Evolutionary conservation across 2,888 invertebrate species (phyloP), one percentile per base, ranked within the genome.

Genomic region (Xanthorhoe spadicearia): DNA sequence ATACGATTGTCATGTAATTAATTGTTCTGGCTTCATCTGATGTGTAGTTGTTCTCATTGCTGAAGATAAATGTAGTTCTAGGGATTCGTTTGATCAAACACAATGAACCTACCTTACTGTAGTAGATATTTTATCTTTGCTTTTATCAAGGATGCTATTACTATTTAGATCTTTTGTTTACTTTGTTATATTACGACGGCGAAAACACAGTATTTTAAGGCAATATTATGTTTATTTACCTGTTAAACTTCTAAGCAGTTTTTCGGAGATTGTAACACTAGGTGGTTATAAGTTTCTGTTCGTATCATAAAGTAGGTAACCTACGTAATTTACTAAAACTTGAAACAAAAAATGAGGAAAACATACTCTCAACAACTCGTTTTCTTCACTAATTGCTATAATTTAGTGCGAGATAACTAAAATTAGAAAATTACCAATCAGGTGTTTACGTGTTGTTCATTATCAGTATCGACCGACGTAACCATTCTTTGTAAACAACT

Each of bases 1-100:
- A 43, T 0, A 13, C 6, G n/a, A 48, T 48, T 17, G 15, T 7
- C 48, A 48, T 7, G 10, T 13, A 0, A 8, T n/a, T 23, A 23
- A 49, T 54, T 57, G 52, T 66, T 55, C 55, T 52, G 15, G 58
- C 51, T 66, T 62, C 66, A 35, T 54, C 51, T 59, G 17, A 50
- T 61, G 43, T 32, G 32, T 32, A 7, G 9, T 8, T 5, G 19
- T 3, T 32, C 19, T 54, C 53, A 56, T 50, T 61, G 18, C 56
- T n/a, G 55, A 51, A 46, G 51, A 56, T 55, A 15, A 61, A 19
- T 38, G 19, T 7, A 1, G 6, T 38, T 61, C 53, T 58, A 50
- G 8, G 57, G 49, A 61, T 65, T 61, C 66, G 13, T 38, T 23
- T 23, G 17, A 38, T 50, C 35, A 28, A 32, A 32, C 32, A 6